Conservation (phyloP, 1,140 invertebrate species). For the Euura lappo region DNA sequence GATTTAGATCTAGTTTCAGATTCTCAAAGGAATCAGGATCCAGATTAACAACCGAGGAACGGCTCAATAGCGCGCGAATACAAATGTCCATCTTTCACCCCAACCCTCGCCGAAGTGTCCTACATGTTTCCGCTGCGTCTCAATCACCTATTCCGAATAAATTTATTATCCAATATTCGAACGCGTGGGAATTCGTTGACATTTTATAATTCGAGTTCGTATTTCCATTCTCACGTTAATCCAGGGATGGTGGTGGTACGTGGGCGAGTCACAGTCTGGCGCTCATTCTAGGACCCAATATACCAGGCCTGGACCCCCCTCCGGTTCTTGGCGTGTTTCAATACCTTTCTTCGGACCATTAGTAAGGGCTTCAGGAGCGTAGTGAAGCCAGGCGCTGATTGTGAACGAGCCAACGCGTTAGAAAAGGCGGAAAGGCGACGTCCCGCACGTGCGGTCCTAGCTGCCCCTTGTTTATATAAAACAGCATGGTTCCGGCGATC, state of each 20-base stretch:
- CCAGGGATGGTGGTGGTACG: too few species aligned
- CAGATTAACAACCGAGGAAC: not conserved
- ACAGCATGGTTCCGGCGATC: conserved; percentile 4
- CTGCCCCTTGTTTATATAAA: not conserved
- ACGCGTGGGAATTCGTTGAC: not conserved
- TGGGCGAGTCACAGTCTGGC: too few species aligned
- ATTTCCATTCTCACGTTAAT: not conserved
- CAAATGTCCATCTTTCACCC: not conserved
- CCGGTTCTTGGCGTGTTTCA: not conserved
- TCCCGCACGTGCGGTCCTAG: not conserved
- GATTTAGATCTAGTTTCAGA: not conserved
- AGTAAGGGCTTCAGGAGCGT: not conserved
- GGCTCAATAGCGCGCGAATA: not conserved
- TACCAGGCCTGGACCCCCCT: not conserved
- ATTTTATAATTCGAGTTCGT: not conserved
- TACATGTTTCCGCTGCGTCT: too few species aligned
- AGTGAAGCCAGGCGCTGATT: not conserved
- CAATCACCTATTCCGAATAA: too few species aligned
- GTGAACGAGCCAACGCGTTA: not conserved
- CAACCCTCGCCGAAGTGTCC: too few species aligned
- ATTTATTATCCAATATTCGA: not conserved
- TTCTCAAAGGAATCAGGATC: not conserved
- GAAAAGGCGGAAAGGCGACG: not conserved
- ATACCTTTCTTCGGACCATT: not conserved
- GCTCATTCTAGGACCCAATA: not conserved